Base-by-base conservation (phyloP, 2,797 vertebrate species). In the Liasis olivaceus region DNA sequence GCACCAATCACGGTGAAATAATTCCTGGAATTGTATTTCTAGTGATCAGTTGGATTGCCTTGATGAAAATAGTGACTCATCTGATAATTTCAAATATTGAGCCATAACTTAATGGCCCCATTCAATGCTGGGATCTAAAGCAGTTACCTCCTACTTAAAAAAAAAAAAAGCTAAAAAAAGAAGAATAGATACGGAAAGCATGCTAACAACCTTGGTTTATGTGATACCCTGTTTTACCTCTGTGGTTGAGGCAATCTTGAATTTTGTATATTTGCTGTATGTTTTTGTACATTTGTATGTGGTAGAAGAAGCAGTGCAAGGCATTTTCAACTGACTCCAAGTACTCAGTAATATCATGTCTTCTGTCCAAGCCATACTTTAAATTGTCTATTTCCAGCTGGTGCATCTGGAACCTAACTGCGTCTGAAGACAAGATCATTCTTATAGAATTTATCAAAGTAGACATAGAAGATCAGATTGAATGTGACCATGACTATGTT, bases 351-450 rank as follows among this genome's bases (percentile, higher is more conserved):
- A 8, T 13, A 5, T 20, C 22, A 24, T 9, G n/a, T 20, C 22
- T 58, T 92, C 24, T 42, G 8, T 26, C 31, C 1, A 31, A 59
- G 60, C 64, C 59, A 8, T 58, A 15, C 17, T 8, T 87, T 59
- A 36, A 1, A 72, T 42, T 90, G 3, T 89, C 90, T 93, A 59
- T 31, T 94, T 93, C 54, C 85, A 96, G 92, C 24, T 87, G 93
- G 6, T 96, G 93, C 4, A 51, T 47, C 13, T 96, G 91, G 92
- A 95, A 93, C 31, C 11, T 92, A 91, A n/a, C 8, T 4, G 42
- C 88, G 11, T 84, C 5, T 0, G 86, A 92, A 56, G 90, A 93
- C 24, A 96, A 92, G 88, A 93, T 89, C 6, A 92, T 94, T 51
- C 87, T 15, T 0, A 66, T 91, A 13, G 1, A 4, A 59, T 92